Evolutionary conservation across 2,888 invertebrate genomes (phyloP).

Genomic region (Rhagium mordax): DNA sequence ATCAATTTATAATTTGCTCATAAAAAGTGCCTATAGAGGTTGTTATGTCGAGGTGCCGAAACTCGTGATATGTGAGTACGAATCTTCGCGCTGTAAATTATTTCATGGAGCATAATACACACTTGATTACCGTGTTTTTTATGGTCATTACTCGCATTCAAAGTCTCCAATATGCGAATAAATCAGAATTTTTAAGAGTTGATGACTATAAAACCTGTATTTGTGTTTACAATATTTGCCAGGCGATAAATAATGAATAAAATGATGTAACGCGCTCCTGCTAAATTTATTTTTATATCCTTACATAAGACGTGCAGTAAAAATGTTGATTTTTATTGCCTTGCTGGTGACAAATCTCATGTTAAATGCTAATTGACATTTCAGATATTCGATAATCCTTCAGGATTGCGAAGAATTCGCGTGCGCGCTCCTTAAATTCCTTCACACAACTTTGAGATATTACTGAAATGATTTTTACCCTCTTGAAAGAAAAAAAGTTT

Average conservation of each 20-base stretch:
- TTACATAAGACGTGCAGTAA: background rate
- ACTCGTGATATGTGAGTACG: background rate
- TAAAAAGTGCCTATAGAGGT: too few species aligned
- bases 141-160: background rate
- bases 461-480: too few species aligned
- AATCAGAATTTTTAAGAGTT: background rate
- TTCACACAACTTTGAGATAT: background rate
- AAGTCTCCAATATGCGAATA: background rate
- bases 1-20: background rate
- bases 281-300: conserved; percentile 16
- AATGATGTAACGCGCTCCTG: conserved; percentile 11
- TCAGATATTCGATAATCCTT: too few species aligned
- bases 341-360: background rate
- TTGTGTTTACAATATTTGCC: conserved; percentile 1
- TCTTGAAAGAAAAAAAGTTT: too few species aligned
- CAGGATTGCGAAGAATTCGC: background rate
- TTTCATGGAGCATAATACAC: background rate
- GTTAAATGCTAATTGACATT: background rate
- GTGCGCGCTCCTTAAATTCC: background rate
- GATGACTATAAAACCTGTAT: background rate
- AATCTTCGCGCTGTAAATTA: background rate
- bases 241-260: background rate
- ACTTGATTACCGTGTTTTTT: background rate
- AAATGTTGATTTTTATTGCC: background rate
- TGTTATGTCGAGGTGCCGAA: background rate